phyloP scores from a whole-genome alignment of 2,113 vertebrate genomes.

The Heptranchias perlo region DNA sequence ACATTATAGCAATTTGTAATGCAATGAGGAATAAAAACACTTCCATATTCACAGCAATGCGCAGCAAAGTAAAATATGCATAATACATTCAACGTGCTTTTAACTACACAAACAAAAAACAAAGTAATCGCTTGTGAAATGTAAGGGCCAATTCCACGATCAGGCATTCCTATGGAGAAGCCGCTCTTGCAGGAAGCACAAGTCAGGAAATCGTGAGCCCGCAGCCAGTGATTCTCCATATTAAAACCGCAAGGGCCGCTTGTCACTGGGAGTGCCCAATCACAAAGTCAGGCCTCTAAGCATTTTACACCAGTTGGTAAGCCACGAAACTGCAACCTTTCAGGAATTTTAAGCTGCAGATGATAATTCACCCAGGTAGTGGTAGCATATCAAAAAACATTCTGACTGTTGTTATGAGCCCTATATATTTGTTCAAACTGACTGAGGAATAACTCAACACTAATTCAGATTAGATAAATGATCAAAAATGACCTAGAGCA shows the following conservation, averaged over 20 bases:
- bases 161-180: neutral
- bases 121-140: neutral
- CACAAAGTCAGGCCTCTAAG: neutral
- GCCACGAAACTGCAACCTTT: neutral
- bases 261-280: neutral
- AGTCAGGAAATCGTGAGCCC: neutral
- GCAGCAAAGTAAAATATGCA: neutral
- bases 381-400: neutral
- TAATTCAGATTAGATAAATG: neutral
- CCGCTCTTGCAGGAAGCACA: neutral
- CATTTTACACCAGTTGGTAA: neutral
- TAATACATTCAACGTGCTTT: neutral
- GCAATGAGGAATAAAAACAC: neutral
- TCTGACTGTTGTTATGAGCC: neutral
- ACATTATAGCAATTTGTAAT: neutral
- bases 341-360: neutral
- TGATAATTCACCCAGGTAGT: neutral
- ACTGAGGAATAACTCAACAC: neutral
- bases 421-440: neutral
- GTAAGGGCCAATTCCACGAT: neutral
- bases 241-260: neutral
- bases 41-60: neutral
- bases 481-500: neutral
- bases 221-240: neutral
- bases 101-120: neutral